A percentile compares a stretch with the other conserved stretches of the same genome.
These are phyloP conservation scores for Listronotus oregonensis DNA, from an alignment of 1,140 invertebrate genomes.

Conservation along the genomic window DNA sequence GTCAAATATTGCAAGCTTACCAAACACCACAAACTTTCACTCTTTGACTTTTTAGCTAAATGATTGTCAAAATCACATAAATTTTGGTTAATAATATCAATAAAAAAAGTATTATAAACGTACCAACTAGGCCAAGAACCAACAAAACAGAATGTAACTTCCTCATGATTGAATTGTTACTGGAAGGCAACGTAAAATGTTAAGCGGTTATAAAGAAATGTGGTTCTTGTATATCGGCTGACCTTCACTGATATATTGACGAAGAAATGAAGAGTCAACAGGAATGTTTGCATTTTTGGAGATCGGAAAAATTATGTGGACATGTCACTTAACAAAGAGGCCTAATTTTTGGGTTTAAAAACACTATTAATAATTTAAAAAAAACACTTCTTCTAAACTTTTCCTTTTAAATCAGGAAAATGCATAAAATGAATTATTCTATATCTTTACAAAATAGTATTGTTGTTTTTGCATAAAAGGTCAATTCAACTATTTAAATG, in stretches of 20 bases:
- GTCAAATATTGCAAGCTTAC: too few species aligned
- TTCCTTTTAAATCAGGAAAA: too few species aligned
- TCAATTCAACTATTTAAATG: too few species aligned
- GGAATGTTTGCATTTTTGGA: not conserved
- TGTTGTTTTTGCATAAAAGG: too few species aligned
- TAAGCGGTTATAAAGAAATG: slow-evolving; percentile 27
- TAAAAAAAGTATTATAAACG: slow-evolving; percentile 4
- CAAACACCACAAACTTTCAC: too few species aligned
- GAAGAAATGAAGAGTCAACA: slow-evolving; percentile 31
- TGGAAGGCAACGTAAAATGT: slow-evolving; percentile 21
- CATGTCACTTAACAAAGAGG: too few species aligned
- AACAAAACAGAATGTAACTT: slow-evolving; percentile 22
- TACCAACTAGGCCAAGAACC: slow-evolving; percentile 19
- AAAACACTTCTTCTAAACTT: too few species aligned
- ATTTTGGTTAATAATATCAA: not conserved
- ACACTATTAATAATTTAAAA: too few species aligned
- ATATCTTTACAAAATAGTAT: too few species aligned
- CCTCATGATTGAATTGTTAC: slow-evolving; percentile 20
- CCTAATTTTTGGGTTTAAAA: too few species aligned
- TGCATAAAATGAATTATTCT: too few species aligned
- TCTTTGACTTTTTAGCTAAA: not conserved
- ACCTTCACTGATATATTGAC: slow-evolving; percentile 30
- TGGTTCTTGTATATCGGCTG: slow-evolving; percentile 22
- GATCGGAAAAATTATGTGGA: too few species aligned
- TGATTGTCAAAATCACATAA: slow-evolving; percentile 5